Conservation (phyloP, 2,113 vertebrate genomes). For the Beaufortia kweichowensis region DNA sequence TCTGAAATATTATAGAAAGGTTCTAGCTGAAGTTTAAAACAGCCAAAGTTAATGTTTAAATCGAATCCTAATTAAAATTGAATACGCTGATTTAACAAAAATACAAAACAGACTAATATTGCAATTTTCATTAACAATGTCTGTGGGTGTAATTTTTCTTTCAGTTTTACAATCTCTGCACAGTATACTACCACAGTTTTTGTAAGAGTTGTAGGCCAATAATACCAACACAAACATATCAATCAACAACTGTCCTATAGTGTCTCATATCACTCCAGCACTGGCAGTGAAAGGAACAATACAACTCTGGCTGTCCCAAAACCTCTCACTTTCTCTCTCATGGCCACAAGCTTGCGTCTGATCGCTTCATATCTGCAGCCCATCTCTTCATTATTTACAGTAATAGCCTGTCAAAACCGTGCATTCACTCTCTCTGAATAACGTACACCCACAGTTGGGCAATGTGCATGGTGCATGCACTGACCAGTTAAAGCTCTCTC, state of each 20-base stretch:
- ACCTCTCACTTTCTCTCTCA: conserved; percentile 27
- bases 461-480: conserved; percentile 73
- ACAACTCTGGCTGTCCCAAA: not conserved
- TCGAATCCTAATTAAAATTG: too few relatives aligned
- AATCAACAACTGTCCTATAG: too few relatives aligned
- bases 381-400: conserved; percentile 75
- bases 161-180: too few relatives aligned
- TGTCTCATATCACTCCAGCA: not conserved
- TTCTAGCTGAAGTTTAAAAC: too few relatives aligned
- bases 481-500: conserved; percentile 74
- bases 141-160: too few relatives aligned
- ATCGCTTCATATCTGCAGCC: conserved; percentile 23
- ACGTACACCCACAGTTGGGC: conserved; percentile 78
- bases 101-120: too few relatives aligned
- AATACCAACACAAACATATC: not conserved
- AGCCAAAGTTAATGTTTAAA: too few relatives aligned
- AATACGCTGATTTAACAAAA: too few relatives aligned
- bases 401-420: conserved; percentile 81
- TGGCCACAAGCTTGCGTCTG: conserved; percentile 14
- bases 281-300: not conserved
- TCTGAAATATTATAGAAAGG: not conserved
- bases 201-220: not conserved
- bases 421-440: conserved; percentile 73
- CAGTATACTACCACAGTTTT: too few relatives aligned
- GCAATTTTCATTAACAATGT: too few relatives aligned